Base-by-base conservation (phyloP, 2,888 invertebrate species). In the Sinohyriopsis cumingii region DNA sequence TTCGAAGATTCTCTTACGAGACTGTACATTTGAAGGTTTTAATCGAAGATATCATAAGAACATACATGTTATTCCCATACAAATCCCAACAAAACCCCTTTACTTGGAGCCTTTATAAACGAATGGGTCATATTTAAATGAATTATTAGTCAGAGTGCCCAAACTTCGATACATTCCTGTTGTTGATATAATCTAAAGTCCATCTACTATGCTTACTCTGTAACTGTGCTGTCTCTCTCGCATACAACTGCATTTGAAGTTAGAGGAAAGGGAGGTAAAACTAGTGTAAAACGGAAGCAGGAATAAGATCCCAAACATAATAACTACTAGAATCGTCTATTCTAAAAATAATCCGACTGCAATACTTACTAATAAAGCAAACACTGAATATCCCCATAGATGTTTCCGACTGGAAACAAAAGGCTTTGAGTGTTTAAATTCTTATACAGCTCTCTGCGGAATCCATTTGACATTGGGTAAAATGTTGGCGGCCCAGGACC, bases 361-460 rank as follows among this genome's bases (percentile, higher is more conserved):
- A 28, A 84, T 69, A 24, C 78, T 78, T 57, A 71, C 33, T 12
- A 83, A 67, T 20, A 82, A 28, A 20, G 85, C 78, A 55, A 84
- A 81, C 5, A 82, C 25, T 33, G 82, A 81, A 68, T 87, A 87
- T n/a, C 82, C 84, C 86, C 86, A 86, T 22, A 86, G 67, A 72
- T 87, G 85, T 60, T 81, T 79, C 9, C 85, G 68, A 70, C 85
- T 85, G n/a, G 82, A 84, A 45, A 84, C 57, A 66, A 87, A 84
- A 55, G 85, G 84, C 69, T 86, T 87, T 45, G 82, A 81, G 22
- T 73, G 79, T 65, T 81, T 81, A 66, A 86, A 85, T 56, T 86
- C 82, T 65, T 86, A 84, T 59, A 87, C 84, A 0, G 82, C 82
- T 61, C 87, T 66, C 66, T 87, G 87, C 1, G 87, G 87, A 22